phyloP scores from a whole-genome alignment of 2,797 vertebrate species.

The Trachurus trachurus region DNA sequence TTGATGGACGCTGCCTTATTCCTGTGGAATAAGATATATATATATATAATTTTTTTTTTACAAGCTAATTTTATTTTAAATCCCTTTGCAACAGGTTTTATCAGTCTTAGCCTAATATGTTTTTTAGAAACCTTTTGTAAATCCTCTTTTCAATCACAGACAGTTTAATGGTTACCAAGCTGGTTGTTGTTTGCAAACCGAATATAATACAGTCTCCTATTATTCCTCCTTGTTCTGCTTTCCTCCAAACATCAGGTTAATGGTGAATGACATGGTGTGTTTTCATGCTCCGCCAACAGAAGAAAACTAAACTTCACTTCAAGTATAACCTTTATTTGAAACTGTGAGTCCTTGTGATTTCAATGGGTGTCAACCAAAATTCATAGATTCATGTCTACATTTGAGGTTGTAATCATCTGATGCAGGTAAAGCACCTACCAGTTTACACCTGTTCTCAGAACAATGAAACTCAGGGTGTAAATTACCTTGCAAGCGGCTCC shows the following conservation, averaged over 20 bases:
- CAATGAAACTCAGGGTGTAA: not conserved
- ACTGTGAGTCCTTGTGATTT: not conserved
- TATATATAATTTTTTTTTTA: not conserved
- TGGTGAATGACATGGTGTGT: not conserved
- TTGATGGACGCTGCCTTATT: constrained; percentile 63
- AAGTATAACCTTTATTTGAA: constrained; percentile 43
- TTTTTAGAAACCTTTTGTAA: not conserved
- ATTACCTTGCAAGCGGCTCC: constrained; percentile 50
- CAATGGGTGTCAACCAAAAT: not conserved
- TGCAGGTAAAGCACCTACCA: constrained; percentile 11
- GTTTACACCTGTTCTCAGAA: constrained; percentile 51
- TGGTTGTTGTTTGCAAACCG: constrained; percentile 20
- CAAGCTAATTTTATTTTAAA: constrained; percentile 44
- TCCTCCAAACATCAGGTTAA: not conserved
- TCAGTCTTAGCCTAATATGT: constrained; percentile 16
- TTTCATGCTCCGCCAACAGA: not conserved
- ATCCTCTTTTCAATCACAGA: constrained; percentile 14
- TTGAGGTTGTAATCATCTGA: not conserved
- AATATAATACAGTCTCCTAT: not conserved
- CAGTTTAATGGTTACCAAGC: constrained; percentile 27
- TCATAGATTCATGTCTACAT: not conserved
- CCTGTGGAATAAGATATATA: constrained; percentile 72
- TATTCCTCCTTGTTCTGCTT: constrained; percentile 25
- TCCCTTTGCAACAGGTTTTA: constrained; percentile 29
- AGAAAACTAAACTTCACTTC: constrained; percentile 16